These are phyloP conservation scores for Machaerirhynchus nigripectus DNA, from an alignment of 2,113 vertebrate species.

Conservation along the genomic window DNA sequence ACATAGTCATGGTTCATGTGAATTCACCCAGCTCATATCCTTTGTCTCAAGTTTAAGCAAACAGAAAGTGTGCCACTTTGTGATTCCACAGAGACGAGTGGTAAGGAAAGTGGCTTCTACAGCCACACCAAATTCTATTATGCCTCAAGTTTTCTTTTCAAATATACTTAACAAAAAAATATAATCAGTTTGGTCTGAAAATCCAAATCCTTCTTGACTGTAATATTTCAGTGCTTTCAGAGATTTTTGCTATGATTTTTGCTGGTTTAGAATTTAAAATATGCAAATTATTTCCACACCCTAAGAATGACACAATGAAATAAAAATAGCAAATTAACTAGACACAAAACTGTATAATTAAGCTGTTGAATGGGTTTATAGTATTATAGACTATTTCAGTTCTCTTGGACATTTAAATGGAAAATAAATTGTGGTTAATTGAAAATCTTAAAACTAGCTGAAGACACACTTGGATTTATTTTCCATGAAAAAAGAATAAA, in stretches of 20 bases:
- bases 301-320: neutral
- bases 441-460: neutral
- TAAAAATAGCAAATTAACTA: neutral
- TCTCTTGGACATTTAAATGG: neutral
- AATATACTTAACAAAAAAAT: neutral
- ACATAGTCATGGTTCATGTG: neutral
- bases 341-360: neutral
- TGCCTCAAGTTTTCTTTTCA: neutral
- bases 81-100: rapidly evolving
- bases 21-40: neutral
- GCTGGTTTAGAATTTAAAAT: neutral
- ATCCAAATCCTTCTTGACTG: neutral
- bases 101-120: neutral
- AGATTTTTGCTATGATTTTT: neutral
- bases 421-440: neutral
- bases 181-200: neutral
- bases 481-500: neutral
- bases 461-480: neutral
- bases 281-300: neutral
- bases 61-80: neutral
- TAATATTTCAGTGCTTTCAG: neutral
- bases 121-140: neutral
- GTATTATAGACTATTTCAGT: neutral
- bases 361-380: neutral
- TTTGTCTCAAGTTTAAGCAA: neutral